Percentiles rank a stretch among this genome's conserved stretches.
These are phyloP conservation scores for Taphrorychus bicolor DNA, from an alignment of 2,888 invertebrate genomes.

Conservation along the genomic window DNA sequence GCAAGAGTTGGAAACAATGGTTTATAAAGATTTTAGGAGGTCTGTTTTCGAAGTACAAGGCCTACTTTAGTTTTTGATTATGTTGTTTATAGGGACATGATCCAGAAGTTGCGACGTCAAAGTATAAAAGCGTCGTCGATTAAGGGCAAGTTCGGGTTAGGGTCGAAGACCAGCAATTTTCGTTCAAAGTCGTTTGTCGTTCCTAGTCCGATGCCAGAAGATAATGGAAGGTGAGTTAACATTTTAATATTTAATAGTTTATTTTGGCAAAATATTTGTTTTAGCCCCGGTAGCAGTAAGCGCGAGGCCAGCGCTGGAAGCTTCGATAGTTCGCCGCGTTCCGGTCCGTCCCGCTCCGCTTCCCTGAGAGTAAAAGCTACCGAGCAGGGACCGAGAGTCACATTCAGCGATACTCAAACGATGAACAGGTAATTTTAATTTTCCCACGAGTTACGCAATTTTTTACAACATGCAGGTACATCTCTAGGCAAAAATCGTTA, in stretches of 20 bases:
- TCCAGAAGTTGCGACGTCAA: constrained; percentile 86
- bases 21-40: constrained; percentile 92
- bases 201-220: constrained; percentile 71
- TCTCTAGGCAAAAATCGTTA: constrained; percentile 73
- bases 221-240: constrained; percentile 53
- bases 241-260: not conserved
- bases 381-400: constrained; percentile 64
- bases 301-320: constrained; percentile 59
- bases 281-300: constrained; percentile 63
- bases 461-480: not conserved
- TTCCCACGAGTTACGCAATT: not conserved
- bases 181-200: constrained; percentile 81
- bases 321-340: constrained; percentile 77
- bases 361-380: constrained; percentile 67
- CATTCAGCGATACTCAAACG: constrained; percentile 68
- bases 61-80: not conserved
- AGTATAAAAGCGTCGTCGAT: constrained; percentile 81
- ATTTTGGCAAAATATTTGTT: constrained; percentile 5
- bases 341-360: constrained; percentile 75
- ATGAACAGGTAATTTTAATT: constrained; percentile 60
- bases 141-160: constrained; percentile 79
- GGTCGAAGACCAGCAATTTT: constrained; percentile 67
- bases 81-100: constrained; percentile 75
- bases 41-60: constrained; percentile 47
- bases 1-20: constrained; percentile 91